phyloP scores from a whole-genome alignment of 1,140 invertebrate genomes.

The Megalonaias nervosa region DNA sequence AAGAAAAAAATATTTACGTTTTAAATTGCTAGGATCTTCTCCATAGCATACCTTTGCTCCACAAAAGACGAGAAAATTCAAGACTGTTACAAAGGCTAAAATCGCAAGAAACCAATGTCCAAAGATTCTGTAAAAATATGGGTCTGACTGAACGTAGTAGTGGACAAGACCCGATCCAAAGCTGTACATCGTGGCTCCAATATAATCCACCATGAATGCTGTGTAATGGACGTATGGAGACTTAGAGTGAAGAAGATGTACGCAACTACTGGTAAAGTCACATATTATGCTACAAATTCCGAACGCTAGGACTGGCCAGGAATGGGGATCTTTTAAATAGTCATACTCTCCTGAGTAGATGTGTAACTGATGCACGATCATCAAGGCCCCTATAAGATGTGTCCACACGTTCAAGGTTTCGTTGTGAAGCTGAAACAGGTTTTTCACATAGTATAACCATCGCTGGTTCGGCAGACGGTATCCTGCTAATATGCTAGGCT shows the following conservation, averaged over 20 bases:
- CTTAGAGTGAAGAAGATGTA: slow-evolving; percentile 63
- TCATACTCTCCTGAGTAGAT: slow-evolving; percentile 41
- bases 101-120: slow-evolving; percentile 42
- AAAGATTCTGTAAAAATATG: slow-evolving; percentile 29
- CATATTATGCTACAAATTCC: slow-evolving; percentile 44
- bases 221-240: slow-evolving; percentile 58
- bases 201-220: slow-evolving; percentile 63
- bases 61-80: slow-evolving; percentile 48
- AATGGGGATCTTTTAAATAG: slow-evolving; percentile 37
- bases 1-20: slow-evolving; percentile 53
- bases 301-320: slow-evolving; percentile 47
- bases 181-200: slow-evolving; percentile 57
- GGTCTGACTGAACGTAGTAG: slow-evolving; percentile 50
- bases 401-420: slow-evolving; percentile 70
- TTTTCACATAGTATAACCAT: slow-evolving; percentile 64
- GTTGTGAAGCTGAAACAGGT: slow-evolving; percentile 68
- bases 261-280: slow-evolving; percentile 44
- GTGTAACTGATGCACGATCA: slow-evolving; percentile 43
- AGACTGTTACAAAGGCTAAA: slow-evolving; percentile 45
- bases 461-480: slow-evolving; percentile 58
- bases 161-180: slow-evolving; percentile 54
- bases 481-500: slow-evolving; percentile 60
- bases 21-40: slow-evolving; percentile 39
- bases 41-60: slow-evolving; percentile 48
- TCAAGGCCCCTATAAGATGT: slow-evolving; percentile 58